A percentile compares a stretch with the other conserved stretches of the same genome.
Conservation (phyloP, 2,888 invertebrate species). For the Allygus modestus region DNA sequence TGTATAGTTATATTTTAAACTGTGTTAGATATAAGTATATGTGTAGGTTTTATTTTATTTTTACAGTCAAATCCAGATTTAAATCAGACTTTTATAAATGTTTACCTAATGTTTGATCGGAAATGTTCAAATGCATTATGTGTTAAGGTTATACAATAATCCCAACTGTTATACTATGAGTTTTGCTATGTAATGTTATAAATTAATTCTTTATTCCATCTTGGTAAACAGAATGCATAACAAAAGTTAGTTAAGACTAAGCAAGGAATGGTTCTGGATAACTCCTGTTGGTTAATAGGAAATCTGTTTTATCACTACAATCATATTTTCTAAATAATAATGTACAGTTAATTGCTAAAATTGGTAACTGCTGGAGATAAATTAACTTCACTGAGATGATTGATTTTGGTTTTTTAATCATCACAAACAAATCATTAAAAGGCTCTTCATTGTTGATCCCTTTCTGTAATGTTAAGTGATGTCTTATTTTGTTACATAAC, state of each 20-base stretch:
- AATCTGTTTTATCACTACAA: too few relatives aligned
- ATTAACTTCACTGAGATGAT: too few relatives aligned
- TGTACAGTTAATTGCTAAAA: too few relatives aligned
- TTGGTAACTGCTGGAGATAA: too few relatives aligned
- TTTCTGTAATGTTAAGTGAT: background rate
- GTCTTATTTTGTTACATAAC: background rate
- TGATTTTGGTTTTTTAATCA: too few relatives aligned
- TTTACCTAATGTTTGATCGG: background rate
- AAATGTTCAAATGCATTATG: background rate
- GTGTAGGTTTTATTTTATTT: conserved; percentile 4
- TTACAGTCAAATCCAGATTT: too few relatives aligned
- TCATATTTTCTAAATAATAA: too few relatives aligned
- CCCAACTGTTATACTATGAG: background rate
- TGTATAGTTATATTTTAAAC: conserved; percentile 25
- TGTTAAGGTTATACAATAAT: background rate
- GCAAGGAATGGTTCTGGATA: too few relatives aligned
- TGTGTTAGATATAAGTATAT: conserved; percentile 42
- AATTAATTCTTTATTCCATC: background rate
- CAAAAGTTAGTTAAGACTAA: too few relatives aligned
- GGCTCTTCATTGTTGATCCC: background rate
- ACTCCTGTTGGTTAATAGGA: too few relatives aligned
- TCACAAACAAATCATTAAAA: too few relatives aligned
- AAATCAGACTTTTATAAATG: background rate
- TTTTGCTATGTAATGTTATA: background rate
- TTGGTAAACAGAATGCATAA: background rate